phyloP scores from a whole-genome alignment of 2,888 invertebrate species.

The Drosophila acutilabella region DNA sequence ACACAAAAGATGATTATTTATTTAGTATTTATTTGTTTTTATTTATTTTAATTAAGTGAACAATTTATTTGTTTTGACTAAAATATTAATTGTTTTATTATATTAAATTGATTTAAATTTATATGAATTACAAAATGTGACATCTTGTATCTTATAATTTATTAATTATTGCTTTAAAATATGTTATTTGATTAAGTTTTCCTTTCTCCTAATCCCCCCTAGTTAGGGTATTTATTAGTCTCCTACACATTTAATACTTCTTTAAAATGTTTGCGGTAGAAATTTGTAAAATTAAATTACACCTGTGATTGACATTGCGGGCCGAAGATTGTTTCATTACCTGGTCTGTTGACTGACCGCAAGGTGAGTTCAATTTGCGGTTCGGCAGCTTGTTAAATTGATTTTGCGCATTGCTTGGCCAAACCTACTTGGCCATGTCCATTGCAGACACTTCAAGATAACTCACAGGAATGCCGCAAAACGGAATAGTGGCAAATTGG shows the following conservation, averaged over 20 bases:
- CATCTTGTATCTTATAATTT: too few relatives aligned
- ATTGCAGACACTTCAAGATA: constrained; percentile 20
- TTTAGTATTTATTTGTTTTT: too few relatives aligned
- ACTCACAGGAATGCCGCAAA: neutral
- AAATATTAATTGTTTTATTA: too few relatives aligned
- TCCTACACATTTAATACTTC: neutral
- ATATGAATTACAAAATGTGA: too few relatives aligned
- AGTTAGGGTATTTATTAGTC: constrained; percentile 1
- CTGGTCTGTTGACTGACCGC: constrained; percentile 33
- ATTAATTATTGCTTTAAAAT: too few relatives aligned
- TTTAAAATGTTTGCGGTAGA: constrained; percentile 20
- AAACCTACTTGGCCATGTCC: constrained; percentile 3
- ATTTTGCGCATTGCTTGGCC: constrained; percentile 20
- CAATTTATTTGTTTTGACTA: too few relatives aligned
- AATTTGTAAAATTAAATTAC: constrained; percentile 44
- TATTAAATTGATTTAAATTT: too few relatives aligned
- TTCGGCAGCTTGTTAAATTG: constrained; percentile 26
- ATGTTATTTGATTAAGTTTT: too few relatives aligned
- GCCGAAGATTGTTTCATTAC: constrained; percentile 2
- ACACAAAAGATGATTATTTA: too few relatives aligned
- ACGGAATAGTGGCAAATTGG: neutral
- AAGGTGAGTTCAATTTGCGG: constrained; percentile 33
- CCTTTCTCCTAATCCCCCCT: too few relatives aligned
- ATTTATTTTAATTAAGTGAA: too few relatives aligned
- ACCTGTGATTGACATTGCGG: constrained; percentile 52